phyloP scores from a whole-genome alignment of 2,113 vertebrate genomes.

The Nothocercus nigrocapillus region DNA sequence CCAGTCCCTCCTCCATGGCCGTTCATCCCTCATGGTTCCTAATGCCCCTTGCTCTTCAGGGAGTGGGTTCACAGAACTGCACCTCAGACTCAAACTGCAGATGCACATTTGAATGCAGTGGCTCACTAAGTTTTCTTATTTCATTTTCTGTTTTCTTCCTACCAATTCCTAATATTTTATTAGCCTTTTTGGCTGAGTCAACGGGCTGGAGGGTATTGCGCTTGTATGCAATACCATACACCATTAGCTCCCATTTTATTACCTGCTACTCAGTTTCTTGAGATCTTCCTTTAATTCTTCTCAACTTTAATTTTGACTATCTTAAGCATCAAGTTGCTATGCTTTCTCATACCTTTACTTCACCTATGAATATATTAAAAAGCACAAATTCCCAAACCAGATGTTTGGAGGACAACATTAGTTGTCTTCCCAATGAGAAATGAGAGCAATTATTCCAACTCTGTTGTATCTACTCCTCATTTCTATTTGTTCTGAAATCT shows the following conservation, averaged over 20 bases:
- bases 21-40: background rate
- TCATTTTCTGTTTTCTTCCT: background rate
- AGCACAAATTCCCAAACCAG: background rate
- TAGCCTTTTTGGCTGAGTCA: background rate
- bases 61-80: background rate
- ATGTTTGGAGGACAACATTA: background rate
- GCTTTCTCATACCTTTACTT: background rate
- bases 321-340: background rate
- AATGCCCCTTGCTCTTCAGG: background rate
- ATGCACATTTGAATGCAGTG: background rate
- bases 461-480: background rate
- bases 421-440: background rate
- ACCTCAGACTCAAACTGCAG: background rate
- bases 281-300: background rate
- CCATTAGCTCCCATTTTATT: background rate
- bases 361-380: background rate
- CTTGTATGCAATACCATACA: background rate
- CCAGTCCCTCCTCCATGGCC: background rate
- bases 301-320: background rate
- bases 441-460: background rate
- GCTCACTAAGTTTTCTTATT: background rate
- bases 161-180: background rate
- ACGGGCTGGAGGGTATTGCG: fast-evolving
- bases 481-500: background rate
- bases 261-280: background rate